Base-by-base conservation (phyloP, 1,140 invertebrate species). In the Drosophila chauvacae region DNA sequence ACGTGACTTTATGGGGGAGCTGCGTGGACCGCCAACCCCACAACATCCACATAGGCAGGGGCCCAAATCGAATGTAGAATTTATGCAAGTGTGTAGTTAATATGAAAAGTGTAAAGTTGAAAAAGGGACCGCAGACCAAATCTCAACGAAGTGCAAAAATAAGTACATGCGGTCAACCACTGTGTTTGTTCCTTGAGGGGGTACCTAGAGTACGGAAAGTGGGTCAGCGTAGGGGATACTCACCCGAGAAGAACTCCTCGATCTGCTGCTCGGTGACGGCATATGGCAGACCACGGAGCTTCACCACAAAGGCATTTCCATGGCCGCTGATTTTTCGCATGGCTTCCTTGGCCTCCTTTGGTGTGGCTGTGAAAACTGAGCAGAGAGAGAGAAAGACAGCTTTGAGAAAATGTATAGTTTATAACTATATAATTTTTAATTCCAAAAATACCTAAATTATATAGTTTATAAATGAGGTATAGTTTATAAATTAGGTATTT, bases 191-290 rank as follows among this genome's bases (percentile, higher is more conserved):
- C 39, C 68, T 60, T 50, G 37, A 26, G 28, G 37, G 20, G 37
- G 28, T 72, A 60, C 39, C 42, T 33, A 51, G n/a, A 55, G 28
- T 63, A 16, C 33, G 23, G 33, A 28, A 42, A 42, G 9, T 7
- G 18, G 33, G 18, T 20, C 18, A 41, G 33, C 30, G 16, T 10
- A 10, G 30, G n/a, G 26, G 72, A 37, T 16, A 72, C 86, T 91
- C 77, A 93, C 92, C 92, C 13, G 78, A 71, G 65, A 93, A 93
- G 77, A 93, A 93, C 59, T 92, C 90, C 47, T 90, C 91, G 58
- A 93, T 91, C 45, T 92, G 88, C 41, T 92, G 90, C 37, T 92
- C 91, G 3, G 86, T 92, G 1, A 91, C 88, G 35, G 87, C 75
- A 45, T 92, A 93, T 7, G 92, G 92, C 23, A 93, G 62, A 41